Conservation (phyloP, 2,113 vertebrate species). For the Sorex araneus region DNA sequence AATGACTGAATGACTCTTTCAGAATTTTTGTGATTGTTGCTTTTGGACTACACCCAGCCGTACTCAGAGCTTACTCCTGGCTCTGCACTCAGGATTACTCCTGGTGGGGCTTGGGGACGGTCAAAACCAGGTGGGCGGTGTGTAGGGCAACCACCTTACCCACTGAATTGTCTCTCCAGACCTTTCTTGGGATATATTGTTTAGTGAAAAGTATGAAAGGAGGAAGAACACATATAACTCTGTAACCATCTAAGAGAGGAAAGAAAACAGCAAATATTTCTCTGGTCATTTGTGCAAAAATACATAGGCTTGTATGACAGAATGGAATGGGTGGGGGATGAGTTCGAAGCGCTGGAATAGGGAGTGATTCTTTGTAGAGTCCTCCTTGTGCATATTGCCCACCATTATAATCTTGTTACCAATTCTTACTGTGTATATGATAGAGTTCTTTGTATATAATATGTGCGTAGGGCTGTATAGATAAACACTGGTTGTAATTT, state of each 20-base stretch:
- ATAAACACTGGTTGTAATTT: not conserved
- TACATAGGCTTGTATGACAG: not conserved
- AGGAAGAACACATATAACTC: not conserved
- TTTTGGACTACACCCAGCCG: too few relatives aligned
- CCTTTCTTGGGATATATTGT: not conserved
- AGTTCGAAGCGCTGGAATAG: too few relatives aligned
- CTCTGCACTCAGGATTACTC: too few relatives aligned
- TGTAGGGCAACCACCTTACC: too few relatives aligned
- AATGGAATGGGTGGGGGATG: not conserved
- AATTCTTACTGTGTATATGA: not conserved
- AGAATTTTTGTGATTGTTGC: too few relatives aligned
- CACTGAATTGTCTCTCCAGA: too few relatives aligned
- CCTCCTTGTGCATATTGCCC: not conserved
- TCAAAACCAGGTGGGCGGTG: too few relatives aligned
- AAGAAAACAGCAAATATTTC: not conserved
- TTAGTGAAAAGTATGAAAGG: constrained; percentile 13
- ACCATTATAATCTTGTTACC: not conserved
- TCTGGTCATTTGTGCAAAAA: not conserved
- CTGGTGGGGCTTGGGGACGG: too few relatives aligned
- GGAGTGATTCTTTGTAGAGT: not conserved
- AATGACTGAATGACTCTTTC: not conserved
- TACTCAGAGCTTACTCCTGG: not conserved
- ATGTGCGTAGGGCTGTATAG: too few relatives aligned
- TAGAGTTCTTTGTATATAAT: not conserved
- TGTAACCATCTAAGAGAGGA: not conserved